A percentile compares a stretch with the other conserved stretches of the same genome.
Conservation (phyloP, 2,113 vertebrate genomes). For the Kryptolebias marmoratus region DNA sequence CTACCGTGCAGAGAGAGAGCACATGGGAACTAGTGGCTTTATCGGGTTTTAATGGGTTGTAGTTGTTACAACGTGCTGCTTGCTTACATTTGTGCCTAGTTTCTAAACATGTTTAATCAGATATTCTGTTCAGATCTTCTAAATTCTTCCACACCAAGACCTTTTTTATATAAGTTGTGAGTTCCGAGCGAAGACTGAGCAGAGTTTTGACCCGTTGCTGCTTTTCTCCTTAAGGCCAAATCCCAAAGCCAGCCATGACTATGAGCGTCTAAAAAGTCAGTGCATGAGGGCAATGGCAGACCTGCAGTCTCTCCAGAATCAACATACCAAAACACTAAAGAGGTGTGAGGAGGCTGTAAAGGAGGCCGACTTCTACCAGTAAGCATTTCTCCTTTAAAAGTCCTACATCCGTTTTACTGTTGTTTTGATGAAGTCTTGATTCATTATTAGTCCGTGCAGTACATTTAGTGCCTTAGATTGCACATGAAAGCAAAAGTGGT, state of each 20-base stretch:
- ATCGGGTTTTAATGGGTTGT: slow-evolving; percentile 1
- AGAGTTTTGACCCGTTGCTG: slow-evolving; percentile 43
- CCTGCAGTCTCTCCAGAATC: slow-evolving; percentile 94
- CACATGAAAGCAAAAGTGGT: background rate
- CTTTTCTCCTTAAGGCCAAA: slow-evolving; percentile 84
- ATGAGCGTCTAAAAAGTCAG: slow-evolving; percentile 94
- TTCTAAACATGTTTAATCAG: slow-evolving; percentile 1
- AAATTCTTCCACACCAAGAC: slow-evolving; percentile 5
- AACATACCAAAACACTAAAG: slow-evolving; percentile 95
- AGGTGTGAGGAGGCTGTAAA: slow-evolving; percentile 97
- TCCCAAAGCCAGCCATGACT: slow-evolving; percentile 93
- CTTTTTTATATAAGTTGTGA: slow-evolving; percentile 13
- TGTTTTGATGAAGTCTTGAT: slow-evolving; percentile 6
- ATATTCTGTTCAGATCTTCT: slow-evolving; percentile 20
- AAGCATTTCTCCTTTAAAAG: slow-evolving; percentile 55
- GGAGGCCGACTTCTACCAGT: slow-evolving; percentile 98
- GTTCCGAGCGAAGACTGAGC: slow-evolving; percentile 16
- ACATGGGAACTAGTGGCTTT: too few relatives aligned
- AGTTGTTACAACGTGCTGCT: slow-evolving; percentile 18
- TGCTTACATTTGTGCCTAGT: slow-evolving; percentile 1
- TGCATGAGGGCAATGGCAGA: slow-evolving; percentile 97
- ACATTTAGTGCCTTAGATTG: slow-evolving; percentile 1
- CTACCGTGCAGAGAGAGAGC: background rate
- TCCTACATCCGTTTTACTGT: background rate
- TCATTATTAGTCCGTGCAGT: background rate